phyloP scores from a whole-genome alignment of 2,113 vertebrate species.

The Macquaria ambigua region DNA sequence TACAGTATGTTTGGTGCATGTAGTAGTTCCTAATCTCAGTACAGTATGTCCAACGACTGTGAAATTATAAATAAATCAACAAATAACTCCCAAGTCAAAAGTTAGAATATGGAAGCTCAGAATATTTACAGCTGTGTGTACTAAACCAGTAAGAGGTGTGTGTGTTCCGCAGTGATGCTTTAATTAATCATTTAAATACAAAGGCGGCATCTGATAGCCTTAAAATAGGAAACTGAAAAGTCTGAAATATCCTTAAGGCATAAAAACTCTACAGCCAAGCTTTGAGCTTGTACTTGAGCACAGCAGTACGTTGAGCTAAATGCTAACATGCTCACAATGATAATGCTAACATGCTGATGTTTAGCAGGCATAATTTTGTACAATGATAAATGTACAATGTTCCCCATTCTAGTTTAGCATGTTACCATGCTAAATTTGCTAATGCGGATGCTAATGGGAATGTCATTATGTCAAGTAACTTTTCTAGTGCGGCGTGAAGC shows the following conservation, averaged over 20 bases:
- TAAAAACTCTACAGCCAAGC: neutral
- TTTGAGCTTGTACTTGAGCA: too few relatives aligned
- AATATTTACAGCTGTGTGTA: neutral
- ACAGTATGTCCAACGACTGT: neutral
- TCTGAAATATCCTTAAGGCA: neutral
- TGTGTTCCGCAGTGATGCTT: neutral
- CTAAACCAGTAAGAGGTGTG: neutral
- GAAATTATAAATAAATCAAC: constrained; percentile 18
- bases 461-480: too few relatives aligned
- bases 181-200: neutral
- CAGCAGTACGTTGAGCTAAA: too few relatives aligned
- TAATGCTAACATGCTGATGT: too few relatives aligned
- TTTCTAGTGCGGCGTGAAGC: too few relatives aligned
- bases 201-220: neutral
- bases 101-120: neutral
- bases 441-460: too few relatives aligned
- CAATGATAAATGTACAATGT: too few relatives aligned
- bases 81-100: neutral
- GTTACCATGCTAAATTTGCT: too few relatives aligned
- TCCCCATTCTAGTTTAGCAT: too few relatives aligned
- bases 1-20: constrained; percentile 4
- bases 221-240: neutral
- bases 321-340: too few relatives aligned
- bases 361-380: too few relatives aligned
- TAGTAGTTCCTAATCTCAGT: neutral